phyloP scores from a whole-genome alignment of 2,113 vertebrate genomes.

The Pandion haliaetus region DNA sequence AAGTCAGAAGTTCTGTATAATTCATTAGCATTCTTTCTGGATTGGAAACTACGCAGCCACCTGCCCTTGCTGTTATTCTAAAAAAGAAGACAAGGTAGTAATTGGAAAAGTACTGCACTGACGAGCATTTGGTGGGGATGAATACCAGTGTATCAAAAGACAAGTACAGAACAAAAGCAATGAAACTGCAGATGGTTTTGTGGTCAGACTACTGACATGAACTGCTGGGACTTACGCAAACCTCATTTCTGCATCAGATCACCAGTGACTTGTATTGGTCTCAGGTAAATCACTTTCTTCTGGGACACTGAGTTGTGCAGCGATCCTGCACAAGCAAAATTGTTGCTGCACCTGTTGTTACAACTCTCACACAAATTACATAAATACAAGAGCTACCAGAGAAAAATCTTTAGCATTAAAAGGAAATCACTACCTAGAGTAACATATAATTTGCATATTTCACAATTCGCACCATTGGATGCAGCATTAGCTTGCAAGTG shows the following conservation, averaged over 20 bases:
- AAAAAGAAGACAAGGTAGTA: background rate
- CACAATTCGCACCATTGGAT: background rate
- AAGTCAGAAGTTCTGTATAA: background rate
- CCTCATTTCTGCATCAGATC: background rate
- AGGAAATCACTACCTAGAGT: background rate
- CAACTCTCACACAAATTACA: background rate
- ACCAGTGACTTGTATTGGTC: background rate
- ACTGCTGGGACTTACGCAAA: background rate
- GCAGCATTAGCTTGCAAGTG: background rate
- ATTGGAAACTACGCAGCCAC: background rate
- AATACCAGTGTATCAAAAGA: background rate
- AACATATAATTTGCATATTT: background rate
- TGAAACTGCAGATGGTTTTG: background rate
- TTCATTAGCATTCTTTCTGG: conserved; percentile 10
- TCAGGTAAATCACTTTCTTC: background rate
- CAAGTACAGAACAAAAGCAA: background rate
- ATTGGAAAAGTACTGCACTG: background rate
- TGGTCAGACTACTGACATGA: background rate
- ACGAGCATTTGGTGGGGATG: background rate
- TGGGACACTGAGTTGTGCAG: background rate
- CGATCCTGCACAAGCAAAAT: background rate
- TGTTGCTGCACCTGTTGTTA: background rate
- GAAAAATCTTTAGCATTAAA: background rate
- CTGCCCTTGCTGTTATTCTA: background rate
- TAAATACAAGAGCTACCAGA: background rate